Conservation (phyloP, 2,888 invertebrate species). For the Harmothoe impar region DNA sequence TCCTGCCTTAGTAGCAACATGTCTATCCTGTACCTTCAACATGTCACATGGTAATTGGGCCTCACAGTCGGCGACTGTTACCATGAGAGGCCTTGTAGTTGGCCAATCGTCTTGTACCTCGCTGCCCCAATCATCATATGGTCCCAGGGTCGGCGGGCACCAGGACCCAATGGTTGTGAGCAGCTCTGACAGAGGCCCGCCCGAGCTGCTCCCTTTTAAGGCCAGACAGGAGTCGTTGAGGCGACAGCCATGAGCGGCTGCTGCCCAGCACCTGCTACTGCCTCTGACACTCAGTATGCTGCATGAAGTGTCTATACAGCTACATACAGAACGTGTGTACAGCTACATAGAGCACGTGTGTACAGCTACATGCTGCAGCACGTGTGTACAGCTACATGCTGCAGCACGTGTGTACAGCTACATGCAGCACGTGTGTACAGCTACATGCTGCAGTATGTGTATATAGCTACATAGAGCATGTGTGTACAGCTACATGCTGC, state of each 20-base stretch:
- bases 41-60: background rate
- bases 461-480: too few species aligned
- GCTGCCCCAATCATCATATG: background rate
- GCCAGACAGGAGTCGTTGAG: background rate
- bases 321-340: too few species aligned
- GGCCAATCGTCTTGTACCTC: background rate
- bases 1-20: too few species aligned
- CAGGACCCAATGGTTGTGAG: background rate
- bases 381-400: too few species aligned
- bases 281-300: too few species aligned
- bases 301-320: too few species aligned
- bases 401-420: too few species aligned
- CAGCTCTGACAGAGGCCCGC: background rate
- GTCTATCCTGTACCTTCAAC: background rate
- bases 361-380: too few species aligned
- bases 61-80: background rate
- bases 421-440: too few species aligned
- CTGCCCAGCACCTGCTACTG: background rate
- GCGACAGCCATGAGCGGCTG: background rate
- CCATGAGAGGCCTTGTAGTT: background rate
- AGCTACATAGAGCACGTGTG: too few species aligned
- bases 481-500: too few species aligned
- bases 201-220: slow-evolving; percentile 29
- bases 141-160: background rate
- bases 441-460: too few species aligned